phyloP scores from a whole-genome alignment of 2,888 invertebrate genomes.

The Cenopis cana region DNA sequence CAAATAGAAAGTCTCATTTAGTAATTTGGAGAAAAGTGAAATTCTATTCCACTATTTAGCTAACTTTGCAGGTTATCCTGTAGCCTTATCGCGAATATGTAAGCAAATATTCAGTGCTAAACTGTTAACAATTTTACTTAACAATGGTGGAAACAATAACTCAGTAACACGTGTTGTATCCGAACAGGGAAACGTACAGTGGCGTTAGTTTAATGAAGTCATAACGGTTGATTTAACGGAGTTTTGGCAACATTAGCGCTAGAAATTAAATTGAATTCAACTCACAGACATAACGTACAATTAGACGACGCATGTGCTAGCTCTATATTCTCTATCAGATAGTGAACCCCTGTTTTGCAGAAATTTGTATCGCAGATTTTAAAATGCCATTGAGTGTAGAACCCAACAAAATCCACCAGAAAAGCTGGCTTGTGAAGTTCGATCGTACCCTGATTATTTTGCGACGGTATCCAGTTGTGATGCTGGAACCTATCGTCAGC shows the following conservation, averaged over 20 bases:
- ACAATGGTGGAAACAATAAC: conserved; percentile 45
- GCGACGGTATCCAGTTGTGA: too few relatives aligned
- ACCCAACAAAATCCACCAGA: too few relatives aligned
- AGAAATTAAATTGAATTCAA: conserved; percentile 51
- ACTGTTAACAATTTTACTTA: conserved; percentile 32
- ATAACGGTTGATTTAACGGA: conserved; percentile 67
- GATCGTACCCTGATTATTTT: too few relatives aligned
- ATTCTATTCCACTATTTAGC: neutral
- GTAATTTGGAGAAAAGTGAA: neutral
- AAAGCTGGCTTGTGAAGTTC: too few relatives aligned
- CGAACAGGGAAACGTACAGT: conserved; percentile 45
- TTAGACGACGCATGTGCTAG: neutral
- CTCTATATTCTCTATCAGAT: too few relatives aligned
- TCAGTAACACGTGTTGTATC: conserved; percentile 48
- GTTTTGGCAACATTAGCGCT: conserved; percentile 58
- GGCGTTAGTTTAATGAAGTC: conserved; percentile 70
- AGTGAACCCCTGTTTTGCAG: too few relatives aligned
- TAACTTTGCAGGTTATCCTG: neutral
- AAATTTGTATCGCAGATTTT: too few relatives aligned
- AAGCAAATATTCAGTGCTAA: conserved; percentile 20
- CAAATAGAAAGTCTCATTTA: neutral
- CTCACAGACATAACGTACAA: conserved; percentile 17
- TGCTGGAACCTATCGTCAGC: too few relatives aligned
- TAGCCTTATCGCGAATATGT: neutral
- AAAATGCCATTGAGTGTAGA: too few relatives aligned